Evolutionary conservation across 2,888 invertebrate species (phyloP).

Genomic region (Drosophila infuscata): DNA sequence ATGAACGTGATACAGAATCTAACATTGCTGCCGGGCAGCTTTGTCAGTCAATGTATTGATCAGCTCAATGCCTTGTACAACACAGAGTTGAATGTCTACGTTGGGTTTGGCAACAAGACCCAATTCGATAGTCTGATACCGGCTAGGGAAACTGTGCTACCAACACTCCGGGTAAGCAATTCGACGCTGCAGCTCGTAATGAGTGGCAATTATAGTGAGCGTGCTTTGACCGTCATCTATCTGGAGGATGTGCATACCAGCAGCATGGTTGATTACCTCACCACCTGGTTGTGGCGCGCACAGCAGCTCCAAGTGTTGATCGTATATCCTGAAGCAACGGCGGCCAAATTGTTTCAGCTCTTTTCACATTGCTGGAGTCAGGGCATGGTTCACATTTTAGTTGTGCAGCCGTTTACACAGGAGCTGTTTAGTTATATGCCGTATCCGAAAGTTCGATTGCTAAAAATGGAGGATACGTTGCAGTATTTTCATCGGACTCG

Average conservation of each 20-base stretch:
- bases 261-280: slow-evolving; percentile 41
- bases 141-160: slow-evolving; percentile 6
- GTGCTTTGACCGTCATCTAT: slow-evolving; percentile 50
- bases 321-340: slow-evolving; percentile 44
- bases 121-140: slow-evolving; percentile 9
- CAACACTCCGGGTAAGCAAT: slow-evolving; percentile 41
- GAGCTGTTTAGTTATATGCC: slow-evolving; percentile 63
- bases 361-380: slow-evolving; percentile 62
- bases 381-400: slow-evolving; percentile 64
- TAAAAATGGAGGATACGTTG: slow-evolving; percentile 27
- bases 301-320: slow-evolving; percentile 62
- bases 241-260: slow-evolving; percentile 32
- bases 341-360: slow-evolving; percentile 19
- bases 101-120: slow-evolving; percentile 45
- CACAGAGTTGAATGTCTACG: slow-evolving; percentile 56
- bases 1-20: slow-evolving; percentile 58
- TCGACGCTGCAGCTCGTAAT: slow-evolving; percentile 28
- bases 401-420: slow-evolving; percentile 21
- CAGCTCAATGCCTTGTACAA: slow-evolving; percentile 52
- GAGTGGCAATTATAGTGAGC: slow-evolving; percentile 59
- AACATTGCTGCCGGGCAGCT: slow-evolving; percentile 29
- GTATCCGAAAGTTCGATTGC: slow-evolving; percentile 48
- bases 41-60: slow-evolving; percentile 38
- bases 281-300: slow-evolving; percentile 58
- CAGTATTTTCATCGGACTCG: slow-evolving; percentile 42